Evolutionary conservation across 2,797 vertebrate species (phyloP).

Genomic region (Mycteria americana): DNA sequence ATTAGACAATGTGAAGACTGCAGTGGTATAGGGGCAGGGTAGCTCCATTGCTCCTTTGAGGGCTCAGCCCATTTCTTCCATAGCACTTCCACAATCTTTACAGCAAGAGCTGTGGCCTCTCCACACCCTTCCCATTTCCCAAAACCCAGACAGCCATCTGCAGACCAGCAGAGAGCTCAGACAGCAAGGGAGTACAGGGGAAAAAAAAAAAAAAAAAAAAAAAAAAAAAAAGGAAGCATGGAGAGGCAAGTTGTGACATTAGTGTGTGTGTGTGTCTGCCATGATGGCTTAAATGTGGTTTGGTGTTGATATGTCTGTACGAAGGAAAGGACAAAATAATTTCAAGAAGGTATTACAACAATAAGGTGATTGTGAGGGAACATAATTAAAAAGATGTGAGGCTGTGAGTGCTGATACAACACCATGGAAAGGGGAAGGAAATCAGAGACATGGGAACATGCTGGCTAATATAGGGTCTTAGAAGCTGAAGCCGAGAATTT

Average conservation of each 20-base stretch:
- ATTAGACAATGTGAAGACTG: neutral
- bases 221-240: neutral
- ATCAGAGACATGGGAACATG: neutral
- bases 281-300: neutral
- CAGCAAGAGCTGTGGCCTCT: neutral
- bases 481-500: constrained; percentile 20
- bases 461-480: neutral
- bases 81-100: neutral
- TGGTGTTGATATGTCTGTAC: neutral
- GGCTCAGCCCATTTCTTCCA: neutral
- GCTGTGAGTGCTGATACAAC: neutral
- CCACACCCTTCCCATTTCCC: neutral
- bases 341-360: neutral
- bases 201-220: neutral
- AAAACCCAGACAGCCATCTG: neutral
- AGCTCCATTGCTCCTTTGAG: neutral
- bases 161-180: neutral
- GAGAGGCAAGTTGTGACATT: neutral
- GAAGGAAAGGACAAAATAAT: neutral
- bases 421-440: neutral
- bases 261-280: neutral
- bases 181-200: neutral
- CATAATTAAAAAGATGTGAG: neutral
- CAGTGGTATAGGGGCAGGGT: neutral
- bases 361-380: neutral